Percentiles rank a stretch among this genome's conserved stretches.
Evolutionary conservation across 2,113 vertebrate species (phyloP).

Genomic region (Caloenas nicobarica): DNA sequence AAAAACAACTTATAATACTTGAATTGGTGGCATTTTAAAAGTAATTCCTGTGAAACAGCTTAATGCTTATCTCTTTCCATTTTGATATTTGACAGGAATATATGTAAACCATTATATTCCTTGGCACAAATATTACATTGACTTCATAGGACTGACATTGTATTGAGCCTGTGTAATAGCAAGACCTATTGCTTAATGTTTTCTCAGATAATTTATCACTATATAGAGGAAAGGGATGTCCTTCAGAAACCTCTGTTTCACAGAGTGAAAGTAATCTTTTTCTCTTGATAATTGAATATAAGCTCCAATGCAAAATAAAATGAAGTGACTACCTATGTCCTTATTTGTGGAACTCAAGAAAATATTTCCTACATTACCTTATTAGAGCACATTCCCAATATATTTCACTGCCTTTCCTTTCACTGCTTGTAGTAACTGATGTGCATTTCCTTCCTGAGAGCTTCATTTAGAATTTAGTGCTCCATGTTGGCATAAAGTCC

Average conservation of each 20-base stretch:
- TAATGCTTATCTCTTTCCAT: not conserved
- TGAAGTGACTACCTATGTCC: not conserved
- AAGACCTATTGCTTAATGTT: not conserved
- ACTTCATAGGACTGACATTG: not conserved
- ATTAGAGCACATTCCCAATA: not conserved
- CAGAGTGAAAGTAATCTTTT: not conserved
- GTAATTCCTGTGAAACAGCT: not conserved
- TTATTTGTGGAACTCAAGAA: not conserved
- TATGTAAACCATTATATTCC: not conserved
- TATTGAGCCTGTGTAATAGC: not conserved
- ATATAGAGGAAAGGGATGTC: not conserved
- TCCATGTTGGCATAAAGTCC: not conserved
- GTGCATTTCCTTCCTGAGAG: not conserved
- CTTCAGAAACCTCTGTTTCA: not conserved
- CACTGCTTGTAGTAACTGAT: not conserved
- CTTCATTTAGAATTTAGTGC: not conserved
- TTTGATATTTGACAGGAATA: not conserved
- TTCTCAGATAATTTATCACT: not conserved
- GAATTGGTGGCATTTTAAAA: constrained; percentile 2
- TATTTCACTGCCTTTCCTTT: not conserved
- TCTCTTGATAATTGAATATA: not conserved
- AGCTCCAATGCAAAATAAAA: not conserved
- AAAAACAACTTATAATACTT: not conserved
- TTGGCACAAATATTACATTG: not conserved
- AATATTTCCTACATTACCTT: not conserved